phyloP scores from a whole-genome alignment of 2,113 vertebrate species.

The Oostethus manadensis region DNA sequence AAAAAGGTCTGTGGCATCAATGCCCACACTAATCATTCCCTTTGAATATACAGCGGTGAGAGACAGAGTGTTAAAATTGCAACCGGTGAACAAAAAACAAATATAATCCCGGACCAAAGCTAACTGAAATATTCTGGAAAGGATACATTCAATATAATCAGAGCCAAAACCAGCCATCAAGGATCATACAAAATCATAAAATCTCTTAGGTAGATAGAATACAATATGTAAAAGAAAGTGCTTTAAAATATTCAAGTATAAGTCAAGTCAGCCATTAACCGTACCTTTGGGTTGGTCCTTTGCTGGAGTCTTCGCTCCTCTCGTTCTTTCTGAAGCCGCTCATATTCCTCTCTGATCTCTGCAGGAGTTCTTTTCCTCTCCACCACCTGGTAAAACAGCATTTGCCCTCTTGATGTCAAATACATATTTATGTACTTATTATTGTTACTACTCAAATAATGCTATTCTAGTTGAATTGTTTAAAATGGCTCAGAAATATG shows the following conservation, averaged over 20 bases:
- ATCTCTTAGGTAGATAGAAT: too few species aligned
- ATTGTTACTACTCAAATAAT: too few species aligned
- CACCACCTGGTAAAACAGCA: conserved; percentile 77
- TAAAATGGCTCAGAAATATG: background rate
- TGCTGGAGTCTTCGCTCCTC: conserved; percentile 92
- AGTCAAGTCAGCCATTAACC: conserved; percentile 1
- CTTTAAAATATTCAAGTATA: background rate
- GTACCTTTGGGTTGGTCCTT: conserved; percentile 95
- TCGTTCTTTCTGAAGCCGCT: conserved; percentile 89
- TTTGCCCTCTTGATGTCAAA: too few species aligned
- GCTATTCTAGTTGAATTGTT: too few species aligned
- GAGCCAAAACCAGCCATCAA: too few species aligned
- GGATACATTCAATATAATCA: background rate
- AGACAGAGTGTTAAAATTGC: background rate
- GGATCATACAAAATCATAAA: too few species aligned
- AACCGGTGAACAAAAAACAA: background rate
- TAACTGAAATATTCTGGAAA: background rate
- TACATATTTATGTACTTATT: too few species aligned
- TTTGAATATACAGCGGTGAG: conserved; percentile 41
- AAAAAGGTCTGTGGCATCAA: conserved; percentile 96
- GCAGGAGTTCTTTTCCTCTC: conserved; percentile 89
- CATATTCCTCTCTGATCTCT: conserved; percentile 95
- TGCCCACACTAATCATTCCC: conserved; percentile 94
- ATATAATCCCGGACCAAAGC: too few species aligned
- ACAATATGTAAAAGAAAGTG: background rate